Evolutionary conservation across 2,113 vertebrate genomes (phyloP).

Genomic region (Catharus bicknelli): DNA sequence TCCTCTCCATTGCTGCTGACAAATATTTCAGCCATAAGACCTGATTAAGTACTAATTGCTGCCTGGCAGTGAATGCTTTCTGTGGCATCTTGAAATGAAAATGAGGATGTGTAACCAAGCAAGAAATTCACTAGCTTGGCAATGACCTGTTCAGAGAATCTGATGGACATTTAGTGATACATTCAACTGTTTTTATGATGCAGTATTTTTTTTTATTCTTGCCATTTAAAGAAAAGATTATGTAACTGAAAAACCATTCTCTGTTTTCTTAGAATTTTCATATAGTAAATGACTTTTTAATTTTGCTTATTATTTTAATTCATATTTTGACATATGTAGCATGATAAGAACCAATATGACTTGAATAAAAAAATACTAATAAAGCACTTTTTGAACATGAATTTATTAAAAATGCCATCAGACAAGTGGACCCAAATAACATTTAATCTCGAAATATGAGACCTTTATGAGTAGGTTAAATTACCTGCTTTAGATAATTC

Average conservation of each 20-base stretch:
- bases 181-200: slow-evolving; percentile 12
- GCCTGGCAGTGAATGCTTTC: slow-evolving; percentile 40
- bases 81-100: slow-evolving; percentile 58
- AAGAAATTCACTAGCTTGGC: slow-evolving; percentile 38
- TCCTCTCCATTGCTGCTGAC: slow-evolving; percentile 51
- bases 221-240: neutral
- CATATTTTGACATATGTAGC: neutral
- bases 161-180: neutral
- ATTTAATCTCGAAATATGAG: slow-evolving; percentile 32
- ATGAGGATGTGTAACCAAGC: slow-evolving; percentile 54
- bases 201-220: neutral
- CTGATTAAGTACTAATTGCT: slow-evolving; percentile 65
- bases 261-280: neutral
- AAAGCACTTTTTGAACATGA: neutral
- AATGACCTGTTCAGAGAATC: slow-evolving; percentile 15
- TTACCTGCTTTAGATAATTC: neutral
- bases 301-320: neutral
- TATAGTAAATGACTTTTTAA: neutral
- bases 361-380: neutral
- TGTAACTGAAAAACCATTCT: neutral
- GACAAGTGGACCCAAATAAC: neutral
- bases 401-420: slow-evolving; percentile 25
- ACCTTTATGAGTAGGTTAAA: neutral
- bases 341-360: neutral
- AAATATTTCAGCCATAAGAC: slow-evolving; percentile 64